Base-by-base conservation (phyloP, 2,888 invertebrate species). In the Eremobia ochroleuca region DNA sequence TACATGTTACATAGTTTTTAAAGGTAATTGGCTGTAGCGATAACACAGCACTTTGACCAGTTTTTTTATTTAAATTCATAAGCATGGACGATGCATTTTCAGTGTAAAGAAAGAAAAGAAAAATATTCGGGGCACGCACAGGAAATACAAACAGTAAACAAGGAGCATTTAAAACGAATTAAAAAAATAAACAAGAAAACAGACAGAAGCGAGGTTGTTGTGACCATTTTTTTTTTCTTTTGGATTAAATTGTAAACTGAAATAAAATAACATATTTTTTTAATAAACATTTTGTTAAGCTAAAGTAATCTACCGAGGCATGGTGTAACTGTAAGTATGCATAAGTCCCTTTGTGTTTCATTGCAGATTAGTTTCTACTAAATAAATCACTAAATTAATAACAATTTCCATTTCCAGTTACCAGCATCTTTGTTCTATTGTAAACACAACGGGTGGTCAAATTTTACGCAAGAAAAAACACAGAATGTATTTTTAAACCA, bases 381-480 rank as follows among this genome's bases (percentile, higher is more conserved):
- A 66, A 65, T 13, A 65, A n/a, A 72, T 49, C 4, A 74, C 28
- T 11, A 62, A 52, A 43, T 31, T 31, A 13, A 37, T 31, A 37
- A 21, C n/a, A 28, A n/a, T 49, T 28, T 34, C 0, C 6, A n/a
- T 28, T 65, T 76, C 25, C 67, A 71, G 67, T 68, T 46, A 58
- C 37, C 31, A 52, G 25, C 6, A 55, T 70, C 62, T 58, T 72
- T 84, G 43, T 73, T 73, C 62, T 40, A 59, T 72, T 74, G 37
- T 76, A 61, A 80, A 69, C 40, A 40, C 52, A 46, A 43, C 52
- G 25, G 25, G 43, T 25, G 6, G 59, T n/a, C 15, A 43, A 13
- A 43, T 77, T 71, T 73, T 4, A 82, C 43, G 43, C 66, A 59
- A 77, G 69, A 28, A 65, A 77, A 66, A 84, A 82, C 66, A 82